These are phyloP conservation scores for Gallinago solitaria DNA, from an alignment of 2,797 vertebrate species.

Conservation along the genomic window DNA sequence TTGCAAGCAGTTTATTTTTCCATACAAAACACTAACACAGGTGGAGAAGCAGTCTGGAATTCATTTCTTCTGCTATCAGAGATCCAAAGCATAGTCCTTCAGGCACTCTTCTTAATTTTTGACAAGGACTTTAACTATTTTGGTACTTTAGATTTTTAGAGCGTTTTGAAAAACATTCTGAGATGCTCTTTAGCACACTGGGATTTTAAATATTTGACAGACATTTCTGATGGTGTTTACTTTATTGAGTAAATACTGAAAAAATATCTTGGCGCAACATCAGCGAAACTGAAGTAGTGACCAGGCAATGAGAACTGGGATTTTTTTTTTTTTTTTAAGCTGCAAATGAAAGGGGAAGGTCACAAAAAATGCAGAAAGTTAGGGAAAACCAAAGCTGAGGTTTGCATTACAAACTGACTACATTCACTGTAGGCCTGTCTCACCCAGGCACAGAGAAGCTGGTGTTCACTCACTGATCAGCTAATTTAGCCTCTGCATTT, in stretches of 20 bases:
- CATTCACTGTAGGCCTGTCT: not conserved
- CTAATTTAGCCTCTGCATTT: not conserved
- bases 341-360: not conserved
- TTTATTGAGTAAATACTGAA: not conserved
- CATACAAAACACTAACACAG: conserved; percentile 36
- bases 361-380: not conserved
- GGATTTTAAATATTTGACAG: conserved; percentile 26
- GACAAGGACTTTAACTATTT: not conserved
- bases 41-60: conserved; percentile 50
- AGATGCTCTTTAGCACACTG: not conserved
- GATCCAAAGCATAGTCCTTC: not conserved
- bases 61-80: conserved; percentile 32
- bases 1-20: conserved; percentile 54
- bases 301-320: not conserved
- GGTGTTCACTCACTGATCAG: not conserved
- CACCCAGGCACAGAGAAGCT: not conserved
- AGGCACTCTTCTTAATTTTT: conserved; percentile 6
- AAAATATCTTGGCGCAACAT: not conserved
- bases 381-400: not conserved
- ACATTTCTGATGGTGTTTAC: not conserved
- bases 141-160: not conserved
- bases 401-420: not conserved
- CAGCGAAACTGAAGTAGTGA: not conserved
- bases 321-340: not conserved
- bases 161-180: not conserved